phyloP scores from a whole-genome alignment of 2,113 vertebrate genomes.

The Bufo bufo region DNA sequence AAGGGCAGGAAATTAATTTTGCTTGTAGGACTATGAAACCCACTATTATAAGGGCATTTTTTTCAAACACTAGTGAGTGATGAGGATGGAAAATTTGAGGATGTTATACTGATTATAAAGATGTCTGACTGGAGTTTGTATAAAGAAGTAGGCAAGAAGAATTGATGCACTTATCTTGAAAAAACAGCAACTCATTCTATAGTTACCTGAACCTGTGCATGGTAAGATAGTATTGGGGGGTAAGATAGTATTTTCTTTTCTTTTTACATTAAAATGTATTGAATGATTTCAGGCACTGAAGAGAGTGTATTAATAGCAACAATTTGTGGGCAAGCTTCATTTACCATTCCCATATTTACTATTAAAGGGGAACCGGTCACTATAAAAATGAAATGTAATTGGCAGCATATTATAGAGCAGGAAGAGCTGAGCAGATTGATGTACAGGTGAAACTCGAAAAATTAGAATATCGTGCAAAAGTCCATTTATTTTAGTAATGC shows the following conservation, averaged over 20 bases:
- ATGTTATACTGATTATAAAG: neutral
- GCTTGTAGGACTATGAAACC: conserved; percentile 11
- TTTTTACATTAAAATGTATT: neutral
- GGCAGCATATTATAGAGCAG: no score
- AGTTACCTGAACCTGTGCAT: neutral
- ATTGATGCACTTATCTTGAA: neutral
- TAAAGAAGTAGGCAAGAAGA: neutral
- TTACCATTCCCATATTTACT: neutral
- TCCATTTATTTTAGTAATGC: no score
- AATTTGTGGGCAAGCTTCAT: neutral
- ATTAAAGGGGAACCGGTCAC: neutral
- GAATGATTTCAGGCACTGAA: neutral
- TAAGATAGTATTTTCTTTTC: neutral
- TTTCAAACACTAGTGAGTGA: neutral
- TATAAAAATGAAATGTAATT: no score
- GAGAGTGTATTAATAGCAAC: neutral
- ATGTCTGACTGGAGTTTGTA: no score
- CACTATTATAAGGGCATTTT: neutral
- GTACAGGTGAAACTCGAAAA: no score
- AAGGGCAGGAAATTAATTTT: conserved; percentile 41
- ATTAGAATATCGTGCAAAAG: no score
- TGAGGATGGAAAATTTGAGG: neutral
- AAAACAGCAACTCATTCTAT: neutral
- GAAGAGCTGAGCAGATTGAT: no score
- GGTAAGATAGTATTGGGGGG: neutral